Evolutionary conservation across 2,113 vertebrate genomes (phyloP).

Genomic region (Calidris pugnax): DNA sequence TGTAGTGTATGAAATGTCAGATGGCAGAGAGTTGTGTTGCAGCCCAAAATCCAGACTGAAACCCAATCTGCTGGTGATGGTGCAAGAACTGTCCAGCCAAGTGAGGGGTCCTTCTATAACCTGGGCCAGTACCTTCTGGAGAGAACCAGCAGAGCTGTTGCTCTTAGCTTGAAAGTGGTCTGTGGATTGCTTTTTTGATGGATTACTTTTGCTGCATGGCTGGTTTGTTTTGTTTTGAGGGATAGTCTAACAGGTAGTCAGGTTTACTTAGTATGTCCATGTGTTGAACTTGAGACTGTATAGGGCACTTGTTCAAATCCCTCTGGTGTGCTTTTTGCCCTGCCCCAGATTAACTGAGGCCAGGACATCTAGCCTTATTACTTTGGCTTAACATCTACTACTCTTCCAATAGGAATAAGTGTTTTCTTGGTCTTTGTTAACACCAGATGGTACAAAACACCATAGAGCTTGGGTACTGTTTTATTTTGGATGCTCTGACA

Average conservation of each 20-base stretch:
- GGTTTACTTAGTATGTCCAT: not conserved
- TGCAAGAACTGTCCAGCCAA: not conserved
- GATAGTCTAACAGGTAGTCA: not conserved
- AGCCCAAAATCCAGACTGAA: not conserved
- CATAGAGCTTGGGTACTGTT: not conserved
- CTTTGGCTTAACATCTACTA: not conserved
- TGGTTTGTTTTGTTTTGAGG: not conserved
- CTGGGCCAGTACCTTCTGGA: not conserved
- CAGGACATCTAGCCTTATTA: not conserved
- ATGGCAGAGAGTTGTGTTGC: not conserved
- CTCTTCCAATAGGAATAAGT: not conserved
- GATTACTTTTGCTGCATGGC: not conserved
- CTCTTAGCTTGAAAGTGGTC: not conserved
- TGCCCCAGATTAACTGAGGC: not conserved
- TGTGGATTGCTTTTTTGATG: not conserved
- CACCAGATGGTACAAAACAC: not conserved
- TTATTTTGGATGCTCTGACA: constrained; percentile 1
- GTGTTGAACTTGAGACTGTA: not conserved
- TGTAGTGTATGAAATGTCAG: not conserved
- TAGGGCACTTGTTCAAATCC: not conserved
- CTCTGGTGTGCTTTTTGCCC: not conserved
- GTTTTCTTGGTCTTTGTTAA: not conserved
- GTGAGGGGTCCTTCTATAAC: not conserved
- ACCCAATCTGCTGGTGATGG: not conserved
- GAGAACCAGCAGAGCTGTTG: not conserved